These are phyloP conservation scores for Schizotus pectinicornis DNA, from an alignment of 2,888 invertebrate species.

Conservation along the genomic window DNA sequence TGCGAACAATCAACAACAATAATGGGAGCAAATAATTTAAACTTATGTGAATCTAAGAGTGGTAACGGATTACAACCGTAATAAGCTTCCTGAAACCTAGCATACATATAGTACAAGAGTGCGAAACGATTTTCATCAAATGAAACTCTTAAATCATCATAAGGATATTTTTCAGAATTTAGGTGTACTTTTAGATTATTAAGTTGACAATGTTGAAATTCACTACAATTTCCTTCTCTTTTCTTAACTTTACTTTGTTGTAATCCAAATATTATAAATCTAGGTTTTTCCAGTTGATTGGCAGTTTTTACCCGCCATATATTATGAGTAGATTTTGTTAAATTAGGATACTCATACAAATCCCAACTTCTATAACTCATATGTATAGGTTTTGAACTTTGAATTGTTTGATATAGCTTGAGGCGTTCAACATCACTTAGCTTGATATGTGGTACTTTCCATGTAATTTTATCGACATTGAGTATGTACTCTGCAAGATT, in stretches of 20 bases:
- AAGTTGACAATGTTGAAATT: conserved; percentile 43
- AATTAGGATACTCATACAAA: conserved; percentile 49
- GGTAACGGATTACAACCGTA: conserved; percentile 51
- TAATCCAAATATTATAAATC: conserved; percentile 50
- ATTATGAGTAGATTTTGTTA: conserved; percentile 46
- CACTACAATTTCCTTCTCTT: conserved; percentile 31
- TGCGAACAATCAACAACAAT: conserved; percentile 42
- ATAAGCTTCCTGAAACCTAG: conserved; percentile 38
- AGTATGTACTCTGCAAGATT: conserved; percentile 16
- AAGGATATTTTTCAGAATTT: conserved; percentile 50
- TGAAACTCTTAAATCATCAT: conserved; percentile 44
- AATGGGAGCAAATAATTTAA: conserved; percentile 38
- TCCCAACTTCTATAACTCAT: conserved; percentile 51
- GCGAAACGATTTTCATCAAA: conserved; percentile 38
- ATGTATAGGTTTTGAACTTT: conserved; percentile 20
- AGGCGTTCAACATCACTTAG: conserved; percentile 34
- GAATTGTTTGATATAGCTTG: conserved; percentile 23
- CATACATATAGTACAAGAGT: conserved; percentile 40
- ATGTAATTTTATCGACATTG: conserved; percentile 28
- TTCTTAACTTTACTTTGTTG: conserved; percentile 49
- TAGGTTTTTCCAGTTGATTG: conserved; percentile 48
- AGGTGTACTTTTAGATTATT: conserved; percentile 49
- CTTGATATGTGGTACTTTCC: conserved; percentile 35
- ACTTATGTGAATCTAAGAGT: conserved; percentile 26
- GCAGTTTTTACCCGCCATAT: conserved; percentile 48